These are phyloP conservation scores for Drosophila tani DNA, from an alignment of 1,140 invertebrate species.

Conservation along the genomic window DNA sequence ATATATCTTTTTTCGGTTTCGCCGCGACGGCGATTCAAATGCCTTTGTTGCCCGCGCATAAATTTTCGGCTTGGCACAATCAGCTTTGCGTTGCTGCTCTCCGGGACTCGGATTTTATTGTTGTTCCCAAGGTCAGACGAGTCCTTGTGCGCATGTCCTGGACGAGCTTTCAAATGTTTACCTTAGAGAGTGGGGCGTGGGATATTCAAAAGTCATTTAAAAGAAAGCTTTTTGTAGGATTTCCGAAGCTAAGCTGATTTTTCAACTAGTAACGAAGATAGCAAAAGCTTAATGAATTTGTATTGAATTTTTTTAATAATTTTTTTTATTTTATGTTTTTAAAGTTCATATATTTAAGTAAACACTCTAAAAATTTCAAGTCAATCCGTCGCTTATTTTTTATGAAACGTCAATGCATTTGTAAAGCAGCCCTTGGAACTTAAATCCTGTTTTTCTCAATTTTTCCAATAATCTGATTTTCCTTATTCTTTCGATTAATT, in stretches of 20 bases:
- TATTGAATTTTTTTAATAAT: too few species aligned
- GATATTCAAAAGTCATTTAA: neutral
- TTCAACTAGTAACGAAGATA: neutral
- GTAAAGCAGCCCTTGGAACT: too few species aligned
- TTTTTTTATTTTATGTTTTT: too few species aligned
- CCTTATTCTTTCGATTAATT: too few species aligned
- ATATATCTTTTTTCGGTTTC: neutral
- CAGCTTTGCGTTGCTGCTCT: conserved; percentile 55
- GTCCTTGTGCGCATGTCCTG: conserved; percentile 59
- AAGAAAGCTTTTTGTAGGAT: neutral
- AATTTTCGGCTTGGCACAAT: conserved; percentile 53
- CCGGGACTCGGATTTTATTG: conserved; percentile 23
- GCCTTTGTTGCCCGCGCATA: conserved; percentile 40
- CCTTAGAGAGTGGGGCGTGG: neutral
- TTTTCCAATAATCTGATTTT: too few species aligned
- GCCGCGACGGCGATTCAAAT: conserved; percentile 34
- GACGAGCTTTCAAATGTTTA: conserved; percentile 40
- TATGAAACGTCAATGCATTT: too few species aligned
- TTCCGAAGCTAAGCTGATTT: neutral
- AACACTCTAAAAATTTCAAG: too few species aligned
- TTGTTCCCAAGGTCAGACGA: conserved; percentile 59
- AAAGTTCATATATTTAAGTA: too few species aligned
- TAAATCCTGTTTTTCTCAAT: too few species aligned
- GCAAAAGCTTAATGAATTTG: too few species aligned
- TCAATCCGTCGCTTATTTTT: too few species aligned